Conservation (phyloP, 2,888 invertebrate species). For the Orthosia gracilis region DNA sequence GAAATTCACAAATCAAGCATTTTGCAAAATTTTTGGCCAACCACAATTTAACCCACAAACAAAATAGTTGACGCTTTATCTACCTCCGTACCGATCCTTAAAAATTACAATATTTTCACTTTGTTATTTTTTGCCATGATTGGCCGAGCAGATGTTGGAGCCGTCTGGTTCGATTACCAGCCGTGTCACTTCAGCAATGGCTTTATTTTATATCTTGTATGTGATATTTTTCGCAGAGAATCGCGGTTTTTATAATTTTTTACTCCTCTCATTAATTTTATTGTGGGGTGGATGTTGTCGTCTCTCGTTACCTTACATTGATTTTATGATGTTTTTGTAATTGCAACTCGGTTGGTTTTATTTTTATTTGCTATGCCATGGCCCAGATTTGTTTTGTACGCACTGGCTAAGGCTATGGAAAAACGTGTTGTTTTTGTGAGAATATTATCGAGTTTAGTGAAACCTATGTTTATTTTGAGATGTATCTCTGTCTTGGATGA, state of each 20-base stretch:
- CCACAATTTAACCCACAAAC: neutral
- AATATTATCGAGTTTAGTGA: neutral
- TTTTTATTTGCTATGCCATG: conserved; percentile 50
- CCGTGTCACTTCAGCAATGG: conserved; percentile 83
- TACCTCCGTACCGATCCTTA: conserved; percentile 60
- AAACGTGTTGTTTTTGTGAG: conserved; percentile 11
- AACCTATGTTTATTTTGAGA: neutral
- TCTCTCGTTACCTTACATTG: conserved; percentile 66
- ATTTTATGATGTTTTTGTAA: conserved; percentile 65
- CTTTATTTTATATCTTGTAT: conserved; percentile 86
- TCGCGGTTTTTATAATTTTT: conserved; percentile 71
- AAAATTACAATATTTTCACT: conserved; percentile 77
- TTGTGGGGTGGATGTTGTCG: conserved; percentile 61
- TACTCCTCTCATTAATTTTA: conserved; percentile 69
- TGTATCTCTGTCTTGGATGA: neutral
- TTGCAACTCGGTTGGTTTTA: conserved; percentile 56
- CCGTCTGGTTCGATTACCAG: conserved; percentile 86
- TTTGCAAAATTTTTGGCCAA: neutral
- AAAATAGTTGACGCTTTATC: conserved; percentile 8
- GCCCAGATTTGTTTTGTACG: conserved; percentile 47
- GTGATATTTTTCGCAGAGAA: conserved; percentile 81
- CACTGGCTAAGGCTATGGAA: conserved; percentile 10
- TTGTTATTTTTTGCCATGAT: conserved; percentile 83
- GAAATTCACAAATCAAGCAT: neutral
- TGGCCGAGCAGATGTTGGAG: conserved; percentile 83